Evolutionary conservation across 2,113 vertebrate genomes (phyloP).

Genomic region (Hassar affinis): DNA sequence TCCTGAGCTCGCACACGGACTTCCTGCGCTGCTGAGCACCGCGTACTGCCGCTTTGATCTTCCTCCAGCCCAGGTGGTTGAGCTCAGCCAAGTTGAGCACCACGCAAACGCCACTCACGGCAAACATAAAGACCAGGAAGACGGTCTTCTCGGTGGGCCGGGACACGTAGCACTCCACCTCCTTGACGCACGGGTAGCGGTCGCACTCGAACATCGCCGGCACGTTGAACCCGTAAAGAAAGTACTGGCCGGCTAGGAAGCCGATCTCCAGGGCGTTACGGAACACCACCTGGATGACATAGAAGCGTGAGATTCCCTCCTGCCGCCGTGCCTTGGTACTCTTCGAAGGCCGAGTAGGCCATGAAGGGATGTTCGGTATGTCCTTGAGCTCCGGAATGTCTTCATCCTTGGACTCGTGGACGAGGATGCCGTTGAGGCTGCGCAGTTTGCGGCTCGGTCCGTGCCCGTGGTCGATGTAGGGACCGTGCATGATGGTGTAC

Average conservation of each 20-base stretch:
- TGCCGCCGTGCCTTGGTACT: conserved; percentile 71
- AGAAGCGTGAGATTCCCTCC: conserved; percentile 85
- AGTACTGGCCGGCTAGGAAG: conserved; percentile 84
- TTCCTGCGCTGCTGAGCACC: conserved; percentile 80
- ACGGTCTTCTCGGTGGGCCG: conserved; percentile 87
- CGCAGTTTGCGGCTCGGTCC: conserved; percentile 67
- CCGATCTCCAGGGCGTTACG: conserved; percentile 84
- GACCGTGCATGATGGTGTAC: conserved; percentile 74
- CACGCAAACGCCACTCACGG: conserved; percentile 86
- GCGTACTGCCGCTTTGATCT: conserved; percentile 80
- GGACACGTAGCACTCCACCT: conserved; percentile 89
- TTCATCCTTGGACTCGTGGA: conserved; percentile 73
- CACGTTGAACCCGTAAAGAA: conserved; percentile 85
- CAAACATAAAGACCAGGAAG: conserved; percentile 89
- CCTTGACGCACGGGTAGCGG: conserved; percentile 85
- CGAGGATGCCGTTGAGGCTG: conserved; percentile 75
- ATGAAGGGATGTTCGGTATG: conserved; percentile 70
- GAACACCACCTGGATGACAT: conserved; percentile 90
- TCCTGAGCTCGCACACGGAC: conserved; percentile 76
- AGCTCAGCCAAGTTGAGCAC: conserved; percentile 88
- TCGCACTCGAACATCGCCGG: conserved; percentile 85
- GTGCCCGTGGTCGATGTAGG: conserved; percentile 75
- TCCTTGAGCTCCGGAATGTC: conserved; percentile 79
- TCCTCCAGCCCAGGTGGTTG: conserved; percentile 89
- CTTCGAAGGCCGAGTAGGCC: conserved; percentile 66